phyloP scores from a whole-genome alignment of 2,113 vertebrate genomes.

The Apaloderma vittatum region DNA sequence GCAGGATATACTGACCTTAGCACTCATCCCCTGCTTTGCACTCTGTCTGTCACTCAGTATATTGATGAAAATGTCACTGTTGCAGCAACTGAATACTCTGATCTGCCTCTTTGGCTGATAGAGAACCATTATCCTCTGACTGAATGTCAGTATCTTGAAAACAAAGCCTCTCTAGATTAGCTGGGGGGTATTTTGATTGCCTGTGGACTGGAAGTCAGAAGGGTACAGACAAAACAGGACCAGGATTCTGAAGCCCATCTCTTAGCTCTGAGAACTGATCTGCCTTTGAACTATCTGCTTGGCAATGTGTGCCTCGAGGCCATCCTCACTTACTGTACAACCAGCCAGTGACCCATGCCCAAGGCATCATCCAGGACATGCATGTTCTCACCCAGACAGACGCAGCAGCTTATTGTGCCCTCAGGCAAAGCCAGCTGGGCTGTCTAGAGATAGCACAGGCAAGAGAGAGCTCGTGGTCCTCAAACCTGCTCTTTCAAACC shows the following conservation, averaged over 20 bases:
- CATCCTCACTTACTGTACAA: background rate
- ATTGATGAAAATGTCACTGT: background rate
- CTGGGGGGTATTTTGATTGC: background rate
- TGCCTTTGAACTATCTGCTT: background rate
- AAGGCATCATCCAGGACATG: background rate
- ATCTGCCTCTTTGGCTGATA: background rate
- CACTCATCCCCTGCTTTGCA: background rate
- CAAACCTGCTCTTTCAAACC: background rate
- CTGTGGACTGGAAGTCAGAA: background rate
- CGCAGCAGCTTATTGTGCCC: background rate
- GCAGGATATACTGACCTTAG: background rate
- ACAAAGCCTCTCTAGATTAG: background rate
- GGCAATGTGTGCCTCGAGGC: background rate
- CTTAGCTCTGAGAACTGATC: background rate
- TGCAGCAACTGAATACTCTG: background rate
- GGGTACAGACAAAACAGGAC: background rate
- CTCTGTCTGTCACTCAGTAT: background rate
- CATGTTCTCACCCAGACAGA: background rate
- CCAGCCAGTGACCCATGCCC: background rate
- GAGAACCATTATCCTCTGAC: background rate
- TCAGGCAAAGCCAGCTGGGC: background rate
- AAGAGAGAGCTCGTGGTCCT: background rate
- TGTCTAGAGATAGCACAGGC: background rate
- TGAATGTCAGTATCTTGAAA: background rate
- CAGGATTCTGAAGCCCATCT: background rate